These are phyloP conservation scores for Holothuria scabra DNA, from an alignment of 53 echinoderm and acorn worm genomes.

Conservation along the genomic window DNA sequence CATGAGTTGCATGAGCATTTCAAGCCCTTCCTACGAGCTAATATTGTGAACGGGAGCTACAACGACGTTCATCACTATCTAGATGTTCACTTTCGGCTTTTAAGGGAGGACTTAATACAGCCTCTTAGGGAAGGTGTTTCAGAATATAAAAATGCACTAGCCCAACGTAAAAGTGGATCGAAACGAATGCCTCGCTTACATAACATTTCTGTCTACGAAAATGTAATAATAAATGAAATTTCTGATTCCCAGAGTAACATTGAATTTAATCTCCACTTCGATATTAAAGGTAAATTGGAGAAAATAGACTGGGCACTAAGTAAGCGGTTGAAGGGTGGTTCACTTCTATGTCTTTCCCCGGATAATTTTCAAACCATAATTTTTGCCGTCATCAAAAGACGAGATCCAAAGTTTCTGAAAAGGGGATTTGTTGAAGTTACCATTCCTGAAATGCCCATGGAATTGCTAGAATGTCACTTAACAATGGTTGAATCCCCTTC, in stretches of 20 bases:
- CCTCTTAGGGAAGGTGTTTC: conserved; percentile 78
- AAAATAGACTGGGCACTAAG: conserved; percentile 51
- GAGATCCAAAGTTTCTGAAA: conserved; percentile 40
- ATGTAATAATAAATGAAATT: conserved; percentile 51
- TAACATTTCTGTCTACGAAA: conserved; percentile 48
- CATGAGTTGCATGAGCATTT: conserved; percentile 51
- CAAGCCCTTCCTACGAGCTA: conserved; percentile 40
- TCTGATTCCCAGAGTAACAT: conserved; percentile 6
- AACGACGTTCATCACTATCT: conserved; percentile 65
- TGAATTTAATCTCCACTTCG: conserved; percentile 60
- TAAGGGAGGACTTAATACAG: conserved; percentile 86
- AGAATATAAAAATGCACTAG: conserved; percentile 50
- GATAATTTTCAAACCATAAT: conserved; percentile 63
- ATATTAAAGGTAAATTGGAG: not conserved
- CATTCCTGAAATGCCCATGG: conserved; percentile 32
- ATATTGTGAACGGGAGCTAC: conserved; percentile 54
- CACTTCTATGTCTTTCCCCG: conserved; percentile 73
- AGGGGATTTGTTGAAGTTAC: conserved; percentile 62
- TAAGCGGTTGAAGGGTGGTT: conserved; percentile 65
- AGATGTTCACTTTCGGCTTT: conserved; percentile 71
- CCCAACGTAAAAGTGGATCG: not conserved
- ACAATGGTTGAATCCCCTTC: conserved; percentile 83
- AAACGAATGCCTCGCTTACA: conserved; percentile 52
- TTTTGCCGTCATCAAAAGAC: conserved; percentile 68
- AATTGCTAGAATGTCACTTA: not conserved